A percentile compares a stretch with the other conserved stretches of the same genome.
phyloP scores from a whole-genome alignment of 2,113 vertebrate species.

The Cyprinodon brontotheroides region DNA sequence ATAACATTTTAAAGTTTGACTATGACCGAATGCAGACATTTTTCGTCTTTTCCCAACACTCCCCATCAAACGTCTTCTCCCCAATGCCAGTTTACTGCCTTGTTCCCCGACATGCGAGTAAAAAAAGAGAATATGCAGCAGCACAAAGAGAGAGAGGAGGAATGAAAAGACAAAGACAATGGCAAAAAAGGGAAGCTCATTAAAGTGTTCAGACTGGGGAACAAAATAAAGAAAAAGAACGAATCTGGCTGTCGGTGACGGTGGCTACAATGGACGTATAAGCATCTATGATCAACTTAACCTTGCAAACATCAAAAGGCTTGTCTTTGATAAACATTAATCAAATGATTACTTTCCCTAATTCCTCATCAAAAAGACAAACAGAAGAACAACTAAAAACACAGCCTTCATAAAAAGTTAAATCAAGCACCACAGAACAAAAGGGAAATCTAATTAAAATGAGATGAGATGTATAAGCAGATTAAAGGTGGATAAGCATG shows the following conservation, averaged over 20 bases:
- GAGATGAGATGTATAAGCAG: slow-evolving; percentile 28
- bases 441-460: slow-evolving; percentile 40
- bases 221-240: neutral
- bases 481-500: slow-evolving; percentile 40
- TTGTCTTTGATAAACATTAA: slow-evolving; percentile 13
- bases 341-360: slow-evolving; percentile 14
- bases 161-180: slow-evolving; percentile 11
- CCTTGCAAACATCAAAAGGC: neutral
- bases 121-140: slow-evolving; percentile 12
- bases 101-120: neutral
- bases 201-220: slow-evolving; percentile 9
- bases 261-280: neutral
- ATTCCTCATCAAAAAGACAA: slow-evolving; percentile 22
- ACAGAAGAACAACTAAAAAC: slow-evolving; percentile 24
- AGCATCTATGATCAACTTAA: slow-evolving; percentile 1
- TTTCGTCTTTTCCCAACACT: slow-evolving; percentile 7
- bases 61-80: slow-evolving; percentile 33
- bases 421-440: slow-evolving; percentile 33
- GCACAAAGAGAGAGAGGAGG: neutral
- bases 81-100: slow-evolving; percentile 11
- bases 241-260: neutral
- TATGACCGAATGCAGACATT: slow-evolving; percentile 25
- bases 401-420: slow-evolving; percentile 42
- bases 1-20: slow-evolving; percentile 31
- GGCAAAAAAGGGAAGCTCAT: slow-evolving; percentile 11